Evolutionary conservation across 2,888 invertebrate genomes (phyloP).

Genomic region (Tyria jacobaeae): DNA sequence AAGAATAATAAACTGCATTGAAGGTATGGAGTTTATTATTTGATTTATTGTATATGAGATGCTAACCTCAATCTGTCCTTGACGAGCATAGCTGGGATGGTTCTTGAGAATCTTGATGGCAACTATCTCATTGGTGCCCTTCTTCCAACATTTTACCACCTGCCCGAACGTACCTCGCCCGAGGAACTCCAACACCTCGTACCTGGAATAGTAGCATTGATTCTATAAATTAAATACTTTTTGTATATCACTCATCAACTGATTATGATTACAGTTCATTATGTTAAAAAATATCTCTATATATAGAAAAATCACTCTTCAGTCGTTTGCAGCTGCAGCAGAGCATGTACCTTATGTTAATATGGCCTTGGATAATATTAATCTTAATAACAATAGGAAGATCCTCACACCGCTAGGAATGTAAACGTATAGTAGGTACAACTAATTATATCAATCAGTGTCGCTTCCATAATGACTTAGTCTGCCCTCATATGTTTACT

Average conservation of each 20-base stretch:
- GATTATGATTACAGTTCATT: no score
- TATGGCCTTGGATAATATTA: no score
- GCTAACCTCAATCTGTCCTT: conserved; percentile 99
- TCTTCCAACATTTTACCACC: conserved; percentile 99
- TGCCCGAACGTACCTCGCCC: conserved; percentile 99
- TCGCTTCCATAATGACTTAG: background rate
- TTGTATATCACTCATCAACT: no score
- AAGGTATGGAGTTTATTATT: background rate
- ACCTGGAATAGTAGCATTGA: conserved; percentile 60
- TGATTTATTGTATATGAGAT: background rate
- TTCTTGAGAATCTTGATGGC: conserved; percentile 99
- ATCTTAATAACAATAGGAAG: no score
- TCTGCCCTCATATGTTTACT: background rate
- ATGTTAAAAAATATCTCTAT: no score
- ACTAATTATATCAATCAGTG: background rate
- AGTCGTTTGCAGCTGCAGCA: no score
- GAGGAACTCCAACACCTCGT: conserved; percentile 98
- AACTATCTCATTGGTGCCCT: conserved; percentile 99
- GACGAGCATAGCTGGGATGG: conserved; percentile 99
- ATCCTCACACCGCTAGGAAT: no score
- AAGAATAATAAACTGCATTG: no score
- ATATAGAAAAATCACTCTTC: no score
- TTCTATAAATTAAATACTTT: background rate
- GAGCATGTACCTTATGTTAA: no score
- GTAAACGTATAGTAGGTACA: no score